Evolutionary conservation across 2,888 invertebrate species (phyloP).

Genomic region (Xestia rhomboidea): DNA sequence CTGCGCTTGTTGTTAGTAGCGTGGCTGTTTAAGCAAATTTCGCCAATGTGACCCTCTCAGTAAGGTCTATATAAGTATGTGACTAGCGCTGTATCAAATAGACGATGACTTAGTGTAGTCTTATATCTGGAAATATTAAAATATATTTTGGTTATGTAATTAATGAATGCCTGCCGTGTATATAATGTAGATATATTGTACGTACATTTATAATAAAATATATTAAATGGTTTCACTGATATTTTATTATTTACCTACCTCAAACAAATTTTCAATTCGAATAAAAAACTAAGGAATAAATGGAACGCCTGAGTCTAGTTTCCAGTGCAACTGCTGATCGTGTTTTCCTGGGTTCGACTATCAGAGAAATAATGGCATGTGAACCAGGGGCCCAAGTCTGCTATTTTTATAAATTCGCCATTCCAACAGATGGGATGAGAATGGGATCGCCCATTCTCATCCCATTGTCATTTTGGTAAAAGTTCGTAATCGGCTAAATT

Average conservation of each 20-base stretch:
- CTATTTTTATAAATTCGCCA: too few species aligned
- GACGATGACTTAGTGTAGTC: constrained; percentile 78
- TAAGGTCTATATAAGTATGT: constrained; percentile 56
- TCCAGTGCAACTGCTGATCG: neutral
- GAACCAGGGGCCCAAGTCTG: too few species aligned
- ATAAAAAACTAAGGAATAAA: too few species aligned
- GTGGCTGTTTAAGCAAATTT: neutral
- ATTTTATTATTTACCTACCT: constrained; percentile 49
- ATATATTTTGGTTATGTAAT: constrained; percentile 66
- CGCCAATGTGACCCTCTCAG: constrained; percentile 21
- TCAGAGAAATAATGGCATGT: neutral
- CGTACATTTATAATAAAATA: constrained; percentile 82
- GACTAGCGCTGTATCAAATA: constrained; percentile 57
- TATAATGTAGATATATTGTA: constrained; percentile 87
- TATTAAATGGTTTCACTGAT: constrained; percentile 81
- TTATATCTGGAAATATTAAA: constrained; percentile 67
- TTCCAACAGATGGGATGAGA: too few species aligned
- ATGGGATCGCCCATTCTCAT: too few species aligned
- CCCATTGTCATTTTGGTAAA: too few species aligned
- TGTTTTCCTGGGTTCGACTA: neutral
- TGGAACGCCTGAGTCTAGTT: neutral
- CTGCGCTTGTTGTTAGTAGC: neutral
- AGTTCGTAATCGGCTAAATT: too few species aligned
- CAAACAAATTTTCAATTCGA: neutral
- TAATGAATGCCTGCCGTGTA: constrained; percentile 79